These are phyloP conservation scores for Meandrusa payeni DNA, from an alignment of 2,888 invertebrate genomes.

Conservation along the genomic window DNA sequence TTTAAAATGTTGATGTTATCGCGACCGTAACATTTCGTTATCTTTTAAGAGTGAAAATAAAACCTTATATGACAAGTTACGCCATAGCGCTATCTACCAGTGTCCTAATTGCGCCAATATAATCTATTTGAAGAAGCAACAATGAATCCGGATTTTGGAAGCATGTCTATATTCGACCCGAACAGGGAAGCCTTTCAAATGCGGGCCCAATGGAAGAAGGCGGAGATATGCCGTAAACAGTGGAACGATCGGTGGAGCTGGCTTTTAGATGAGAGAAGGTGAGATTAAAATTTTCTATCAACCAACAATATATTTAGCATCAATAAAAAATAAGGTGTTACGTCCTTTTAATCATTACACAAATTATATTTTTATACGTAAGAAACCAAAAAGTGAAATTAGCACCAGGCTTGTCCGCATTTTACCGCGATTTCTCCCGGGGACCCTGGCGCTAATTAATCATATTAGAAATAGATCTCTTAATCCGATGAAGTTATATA, in stretches of 20 bases:
- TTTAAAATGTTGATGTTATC: conserved; percentile 10
- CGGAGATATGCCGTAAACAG: conserved; percentile 59
- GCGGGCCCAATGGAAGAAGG: conserved; percentile 70
- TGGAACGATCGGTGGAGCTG: conserved; percentile 71
- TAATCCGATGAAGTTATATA: too few relatives aligned
- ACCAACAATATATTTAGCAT: too few relatives aligned
- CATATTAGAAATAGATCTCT: too few relatives aligned
- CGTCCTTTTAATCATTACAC: too few relatives aligned
- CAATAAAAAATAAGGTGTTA: too few relatives aligned
- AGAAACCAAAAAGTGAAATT: too few relatives aligned
- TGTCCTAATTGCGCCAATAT: conserved; percentile 10
- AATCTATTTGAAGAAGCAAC: conserved; percentile 3
- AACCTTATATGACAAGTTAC: conserved; percentile 3
- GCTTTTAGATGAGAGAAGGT: conserved; percentile 67
- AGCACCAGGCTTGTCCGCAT: too few relatives aligned
- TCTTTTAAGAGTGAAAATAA: conserved; percentile 10
- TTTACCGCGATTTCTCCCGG: too few relatives aligned
- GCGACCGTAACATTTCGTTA: conserved; percentile 9
- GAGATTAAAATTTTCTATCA: conserved; percentile 12
- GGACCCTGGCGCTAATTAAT: too few relatives aligned
- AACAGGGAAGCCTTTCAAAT: conserved; percentile 71
- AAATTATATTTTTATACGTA: too few relatives aligned
- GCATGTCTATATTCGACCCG: conserved; percentile 49
- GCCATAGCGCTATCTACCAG: conserved; percentile 1
- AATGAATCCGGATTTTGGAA: conserved; percentile 42